Conservation (phyloP, 2,888 invertebrate species). For the Hedya salicella region DNA sequence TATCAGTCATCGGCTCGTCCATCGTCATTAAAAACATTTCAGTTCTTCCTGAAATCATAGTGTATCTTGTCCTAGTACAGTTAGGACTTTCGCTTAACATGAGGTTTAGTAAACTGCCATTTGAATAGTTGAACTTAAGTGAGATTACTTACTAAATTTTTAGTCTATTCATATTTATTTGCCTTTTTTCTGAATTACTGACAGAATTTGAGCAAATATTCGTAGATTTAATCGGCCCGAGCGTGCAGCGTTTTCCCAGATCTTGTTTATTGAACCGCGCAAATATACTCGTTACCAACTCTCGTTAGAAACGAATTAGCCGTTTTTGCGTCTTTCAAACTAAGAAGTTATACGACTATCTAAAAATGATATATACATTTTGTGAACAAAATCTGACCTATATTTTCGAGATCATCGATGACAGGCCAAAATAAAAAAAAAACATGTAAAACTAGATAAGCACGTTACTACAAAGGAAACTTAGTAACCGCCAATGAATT, state of each 20-base stretch:
- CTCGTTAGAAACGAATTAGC: slow-evolving; percentile 42
- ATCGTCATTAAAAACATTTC: too few relatives aligned
- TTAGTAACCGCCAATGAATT: too few relatives aligned
- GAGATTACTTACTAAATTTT: too few relatives aligned
- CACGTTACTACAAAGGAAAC: too few relatives aligned
- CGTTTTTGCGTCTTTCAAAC: slow-evolving; percentile 36
- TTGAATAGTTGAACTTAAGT: too few relatives aligned
- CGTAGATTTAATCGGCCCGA: slow-evolving; percentile 10
- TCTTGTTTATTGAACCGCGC: slow-evolving; percentile 36
- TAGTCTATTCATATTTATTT: too few relatives aligned
- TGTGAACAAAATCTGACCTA: not conserved
- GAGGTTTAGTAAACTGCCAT: too few relatives aligned
- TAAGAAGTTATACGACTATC: slow-evolving; percentile 30
- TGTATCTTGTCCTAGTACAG: too few relatives aligned
- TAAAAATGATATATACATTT: slow-evolving; percentile 8
- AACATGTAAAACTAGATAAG: too few relatives aligned
- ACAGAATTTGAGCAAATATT: not conserved
- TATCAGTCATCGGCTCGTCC: too few relatives aligned
- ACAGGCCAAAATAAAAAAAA: not conserved
- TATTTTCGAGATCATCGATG: not conserved
- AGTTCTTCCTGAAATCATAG: too few relatives aligned
- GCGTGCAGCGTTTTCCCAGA: slow-evolving; percentile 14
- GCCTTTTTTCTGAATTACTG: not conserved
- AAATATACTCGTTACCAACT: slow-evolving; percentile 38
- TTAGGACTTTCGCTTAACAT: too few relatives aligned